Evolutionary conservation across 2,113 vertebrate species (phyloP).

Genomic region (Larimichthys polyactis): DNA sequence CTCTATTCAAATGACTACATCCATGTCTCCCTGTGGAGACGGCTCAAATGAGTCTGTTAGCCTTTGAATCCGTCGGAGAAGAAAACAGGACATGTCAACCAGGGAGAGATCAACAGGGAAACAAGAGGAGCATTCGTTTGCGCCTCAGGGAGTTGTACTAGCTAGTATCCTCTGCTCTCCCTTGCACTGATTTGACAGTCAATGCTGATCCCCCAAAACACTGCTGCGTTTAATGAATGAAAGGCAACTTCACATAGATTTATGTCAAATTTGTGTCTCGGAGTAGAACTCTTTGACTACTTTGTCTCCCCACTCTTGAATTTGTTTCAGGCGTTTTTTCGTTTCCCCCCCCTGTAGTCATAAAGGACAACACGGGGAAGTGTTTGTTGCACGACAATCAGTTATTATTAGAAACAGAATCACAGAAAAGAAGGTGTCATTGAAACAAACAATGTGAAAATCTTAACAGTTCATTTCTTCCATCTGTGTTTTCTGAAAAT

Average conservation of each 20-base stretch:
- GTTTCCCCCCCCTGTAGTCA: background rate
- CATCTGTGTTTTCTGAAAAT: slow-evolving; percentile 73
- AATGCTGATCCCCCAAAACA: slow-evolving; percentile 65
- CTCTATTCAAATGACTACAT: slow-evolving; percentile 79
- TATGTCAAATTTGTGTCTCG: slow-evolving; percentile 62
- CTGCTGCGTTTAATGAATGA: slow-evolving; percentile 66
- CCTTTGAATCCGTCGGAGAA: slow-evolving; percentile 70
- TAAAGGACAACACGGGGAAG: slow-evolving; percentile 2
- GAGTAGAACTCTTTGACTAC: slow-evolving; percentile 58
- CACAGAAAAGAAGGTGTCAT: slow-evolving; percentile 53
- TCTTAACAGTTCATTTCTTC: slow-evolving; percentile 60
- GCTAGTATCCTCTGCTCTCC: slow-evolving; percentile 66
- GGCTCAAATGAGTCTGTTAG: slow-evolving; percentile 82
- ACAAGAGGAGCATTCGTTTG: slow-evolving; percentile 80
- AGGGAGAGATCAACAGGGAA: slow-evolving; percentile 81
- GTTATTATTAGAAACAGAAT: slow-evolving; percentile 55
- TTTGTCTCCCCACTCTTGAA: slow-evolving; percentile 30
- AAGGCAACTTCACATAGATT: slow-evolving; percentile 68
- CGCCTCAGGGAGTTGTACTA: slow-evolving; percentile 78
- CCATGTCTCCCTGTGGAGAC: slow-evolving; percentile 73
- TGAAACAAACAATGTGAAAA: slow-evolving; percentile 61
- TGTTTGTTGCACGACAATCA: slow-evolving; percentile 40
- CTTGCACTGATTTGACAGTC: slow-evolving; percentile 79
- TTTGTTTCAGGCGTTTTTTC: slow-evolving; percentile 10
- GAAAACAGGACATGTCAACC: slow-evolving; percentile 83